Conservation (phyloP, 35 echinoderm and acorn worm species). For the Diadema setosum region DNA sequence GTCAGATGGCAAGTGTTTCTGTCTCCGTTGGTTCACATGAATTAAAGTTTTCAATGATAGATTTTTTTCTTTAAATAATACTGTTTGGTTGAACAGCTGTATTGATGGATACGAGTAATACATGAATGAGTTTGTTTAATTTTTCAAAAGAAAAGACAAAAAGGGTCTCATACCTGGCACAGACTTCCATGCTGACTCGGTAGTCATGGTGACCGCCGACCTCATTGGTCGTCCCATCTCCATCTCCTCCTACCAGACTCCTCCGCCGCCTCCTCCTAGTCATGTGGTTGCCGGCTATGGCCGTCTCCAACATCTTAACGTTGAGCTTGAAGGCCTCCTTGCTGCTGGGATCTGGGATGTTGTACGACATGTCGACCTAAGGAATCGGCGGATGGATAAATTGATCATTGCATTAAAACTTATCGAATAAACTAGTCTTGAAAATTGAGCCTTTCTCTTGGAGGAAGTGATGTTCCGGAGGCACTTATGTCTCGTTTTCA, state of each 20-base stretch:
- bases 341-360: constrained; percentile 86
- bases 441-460: no score
- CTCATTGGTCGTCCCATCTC: background rate
- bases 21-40: no score
- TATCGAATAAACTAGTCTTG: background rate
- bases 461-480: no score
- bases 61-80: no score
- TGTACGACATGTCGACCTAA: constrained; percentile 88
- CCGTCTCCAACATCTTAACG: constrained; percentile 69
- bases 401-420: background rate
- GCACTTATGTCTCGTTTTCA: no score
- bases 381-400: background rate
- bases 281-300: background rate
- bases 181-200: constrained; percentile 59
- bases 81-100: no score
- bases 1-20: no score
- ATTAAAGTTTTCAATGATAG: no score
- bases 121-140: no score
- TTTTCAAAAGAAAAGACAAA: no score
- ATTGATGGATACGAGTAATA: no score
- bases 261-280: background rate
- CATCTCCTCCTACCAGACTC: background rate
- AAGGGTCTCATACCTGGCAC: constrained; percentile 38
- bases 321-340: constrained; percentile 85
- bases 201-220: background rate